These are phyloP conservation scores for Standfussiana lucernea DNA, from an alignment of 2,888 invertebrate species.

Conservation along the genomic window DNA sequence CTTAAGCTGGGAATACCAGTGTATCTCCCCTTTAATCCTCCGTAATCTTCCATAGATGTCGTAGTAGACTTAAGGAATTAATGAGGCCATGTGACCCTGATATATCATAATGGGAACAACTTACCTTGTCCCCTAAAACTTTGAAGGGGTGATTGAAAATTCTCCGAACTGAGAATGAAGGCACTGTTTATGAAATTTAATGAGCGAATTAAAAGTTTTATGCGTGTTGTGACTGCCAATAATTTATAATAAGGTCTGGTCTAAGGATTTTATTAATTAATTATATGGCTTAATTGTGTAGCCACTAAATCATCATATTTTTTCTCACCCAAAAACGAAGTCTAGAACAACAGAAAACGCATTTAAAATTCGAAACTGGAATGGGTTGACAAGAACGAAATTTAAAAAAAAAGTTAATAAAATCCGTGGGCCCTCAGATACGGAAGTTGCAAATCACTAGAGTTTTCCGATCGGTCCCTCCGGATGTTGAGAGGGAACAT, in stretches of 20 bases:
- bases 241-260: constrained; percentile 11
- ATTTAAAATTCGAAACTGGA: constrained; percentile 25
- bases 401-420: constrained; percentile 36
- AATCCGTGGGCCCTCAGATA: constrained; percentile 72
- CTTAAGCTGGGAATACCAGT: constrained; percentile 40
- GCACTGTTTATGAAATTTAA: constrained; percentile 36
- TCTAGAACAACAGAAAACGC: background rate
- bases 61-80: constrained; percentile 61
- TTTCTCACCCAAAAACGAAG: background rate
- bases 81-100: constrained; percentile 69
- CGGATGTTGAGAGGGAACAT: constrained; percentile 83
- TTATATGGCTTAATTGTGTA: background rate
- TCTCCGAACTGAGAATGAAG: constrained; percentile 23
- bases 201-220: constrained; percentile 33
- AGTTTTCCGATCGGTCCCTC: constrained; percentile 79
- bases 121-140: constrained; percentile 34
- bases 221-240: background rate
- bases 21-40: constrained; percentile 48
- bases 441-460: constrained; percentile 84
- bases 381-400: constrained; percentile 17
- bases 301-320: background rate
- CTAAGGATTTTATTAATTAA: background rate
- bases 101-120: constrained; percentile 44
- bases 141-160: constrained; percentile 26
- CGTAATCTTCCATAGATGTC: constrained; percentile 51